Percentiles rank a stretch among this genome's conserved stretches.
These are phyloP conservation scores for Dendroctonus ponderosae DNA, from an alignment of 1,140 invertebrate species.

Conservation along the genomic window DNA sequence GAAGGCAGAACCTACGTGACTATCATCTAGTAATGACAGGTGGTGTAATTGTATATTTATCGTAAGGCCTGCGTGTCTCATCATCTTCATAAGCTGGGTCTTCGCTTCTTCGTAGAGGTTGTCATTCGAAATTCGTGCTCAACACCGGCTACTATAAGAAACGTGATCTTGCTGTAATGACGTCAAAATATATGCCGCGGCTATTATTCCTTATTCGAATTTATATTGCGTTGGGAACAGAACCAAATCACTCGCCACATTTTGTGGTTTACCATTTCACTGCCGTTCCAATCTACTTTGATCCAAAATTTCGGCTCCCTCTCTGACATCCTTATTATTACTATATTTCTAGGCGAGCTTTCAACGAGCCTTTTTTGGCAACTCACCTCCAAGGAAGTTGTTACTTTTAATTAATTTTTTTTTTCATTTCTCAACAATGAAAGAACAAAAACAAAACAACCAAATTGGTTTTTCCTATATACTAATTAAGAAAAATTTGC, in stretches of 20 bases:
- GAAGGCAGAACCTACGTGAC: conserved; percentile 41
- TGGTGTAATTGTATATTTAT: conserved; percentile 45
- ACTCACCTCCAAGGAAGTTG: no score
- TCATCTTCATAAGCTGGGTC: conserved; percentile 35
- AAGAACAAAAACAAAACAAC: no score
- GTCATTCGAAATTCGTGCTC: conserved; percentile 48
- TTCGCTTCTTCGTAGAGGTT: conserved; percentile 39
- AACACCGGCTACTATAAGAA: conserved; percentile 48
- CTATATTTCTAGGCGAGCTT: no score
- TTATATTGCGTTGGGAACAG: conserved; percentile 40
- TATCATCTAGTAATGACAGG: conserved; percentile 40
- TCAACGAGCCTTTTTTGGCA: no score
- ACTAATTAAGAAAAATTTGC: no score
- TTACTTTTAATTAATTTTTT: no score
- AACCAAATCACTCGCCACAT: conserved; percentile 21
- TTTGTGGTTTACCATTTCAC: conserved; percentile 37
- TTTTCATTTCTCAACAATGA: no score
- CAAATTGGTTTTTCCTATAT: no score
- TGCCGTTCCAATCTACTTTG: no score
- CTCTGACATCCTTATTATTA: no score
- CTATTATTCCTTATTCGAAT: conserved; percentile 42
- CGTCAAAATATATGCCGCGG: conserved; percentile 46
- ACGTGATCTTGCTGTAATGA: conserved; percentile 47
- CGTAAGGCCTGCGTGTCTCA: conserved; percentile 39
- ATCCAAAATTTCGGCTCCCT: no score